Evolutionary conservation across 2,797 vertebrate species (phyloP).

Genomic region (Miichthys miiuy): DNA sequence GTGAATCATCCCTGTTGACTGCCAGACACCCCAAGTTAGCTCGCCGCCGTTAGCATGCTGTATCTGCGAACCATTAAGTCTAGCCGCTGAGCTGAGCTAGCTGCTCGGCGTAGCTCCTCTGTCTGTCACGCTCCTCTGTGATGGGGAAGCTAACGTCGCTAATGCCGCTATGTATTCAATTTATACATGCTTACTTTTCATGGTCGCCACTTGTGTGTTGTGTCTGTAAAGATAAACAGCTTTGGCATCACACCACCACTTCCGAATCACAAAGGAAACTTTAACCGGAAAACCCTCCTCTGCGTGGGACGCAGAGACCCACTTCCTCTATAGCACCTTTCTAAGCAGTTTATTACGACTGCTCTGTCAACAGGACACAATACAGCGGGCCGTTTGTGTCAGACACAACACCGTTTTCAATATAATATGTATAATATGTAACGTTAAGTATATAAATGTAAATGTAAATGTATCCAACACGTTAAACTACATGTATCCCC

Average conservation of each 20-base stretch:
- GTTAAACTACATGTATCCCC: not conserved
- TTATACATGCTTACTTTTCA: conserved; percentile 69
- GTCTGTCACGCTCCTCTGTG: conserved; percentile 7
- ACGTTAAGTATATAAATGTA: not conserved
- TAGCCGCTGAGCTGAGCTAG: conserved; percentile 5
- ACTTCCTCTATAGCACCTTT: conserved; percentile 57
- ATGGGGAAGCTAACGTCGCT: not conserved
- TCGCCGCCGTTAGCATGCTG: conserved; percentile 61
- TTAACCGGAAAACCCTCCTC: conserved; percentile 82
- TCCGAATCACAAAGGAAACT: conserved; percentile 85
- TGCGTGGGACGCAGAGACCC: conserved; percentile 48
- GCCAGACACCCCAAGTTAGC: conserved; percentile 62
- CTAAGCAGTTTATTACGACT: not conserved
- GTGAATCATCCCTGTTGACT: conserved; percentile 8
- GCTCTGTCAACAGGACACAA: not conserved
- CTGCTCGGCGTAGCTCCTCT: conserved; percentile 7
- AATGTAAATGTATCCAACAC: not conserved
- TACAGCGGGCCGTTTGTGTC: not conserved
- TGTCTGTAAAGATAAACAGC: conserved; percentile 53
- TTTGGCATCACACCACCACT: conserved; percentile 69
- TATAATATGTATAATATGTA: not conserved
- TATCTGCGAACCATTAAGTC: conserved; percentile 15
- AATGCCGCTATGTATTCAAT: not conserved
- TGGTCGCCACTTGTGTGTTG: conserved; percentile 61
- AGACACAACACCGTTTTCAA: not conserved